Evolutionary conservation across 2,888 invertebrate species (phyloP).

Genomic region (Ashinkailepas kermadecensis): DNA sequence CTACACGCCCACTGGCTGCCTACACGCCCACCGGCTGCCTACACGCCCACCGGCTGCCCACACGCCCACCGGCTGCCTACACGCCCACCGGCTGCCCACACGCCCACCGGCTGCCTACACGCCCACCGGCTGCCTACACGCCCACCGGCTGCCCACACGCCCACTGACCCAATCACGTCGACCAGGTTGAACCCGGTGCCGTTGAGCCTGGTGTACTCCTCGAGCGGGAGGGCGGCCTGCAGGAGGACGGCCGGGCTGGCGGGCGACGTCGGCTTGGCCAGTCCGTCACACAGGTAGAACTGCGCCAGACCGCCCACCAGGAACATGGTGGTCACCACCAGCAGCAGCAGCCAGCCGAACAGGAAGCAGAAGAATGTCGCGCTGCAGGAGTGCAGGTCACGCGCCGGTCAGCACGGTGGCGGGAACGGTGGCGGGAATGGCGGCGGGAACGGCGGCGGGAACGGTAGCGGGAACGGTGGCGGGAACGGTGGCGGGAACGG

Average conservation of each 20-base stretch:
- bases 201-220: neutral
- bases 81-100: no score
- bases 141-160: neutral
- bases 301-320: conserved; percentile 18
- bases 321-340: neutral
- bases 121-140: no score
- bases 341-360: conserved; percentile 22
- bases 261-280: neutral
- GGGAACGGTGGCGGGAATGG: no score
- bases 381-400: neutral
- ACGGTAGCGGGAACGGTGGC: no score
- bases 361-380: conserved; percentile 23
- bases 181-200: neutral
- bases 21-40: no score
- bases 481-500: no score
- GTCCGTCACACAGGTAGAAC: conserved; percentile 16
- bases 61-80: no score
- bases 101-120: no score
- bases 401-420: no score
- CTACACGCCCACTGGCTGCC: no score
- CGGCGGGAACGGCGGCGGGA: no score
- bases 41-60: no score
- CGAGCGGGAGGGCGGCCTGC: neutral
- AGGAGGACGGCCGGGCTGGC: neutral
- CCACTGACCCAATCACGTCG: conserved; percentile 32